These are phyloP conservation scores for Nasonia vitripennis DNA, from an alignment of 1,140 invertebrate species.

Conservation along the genomic window DNA sequence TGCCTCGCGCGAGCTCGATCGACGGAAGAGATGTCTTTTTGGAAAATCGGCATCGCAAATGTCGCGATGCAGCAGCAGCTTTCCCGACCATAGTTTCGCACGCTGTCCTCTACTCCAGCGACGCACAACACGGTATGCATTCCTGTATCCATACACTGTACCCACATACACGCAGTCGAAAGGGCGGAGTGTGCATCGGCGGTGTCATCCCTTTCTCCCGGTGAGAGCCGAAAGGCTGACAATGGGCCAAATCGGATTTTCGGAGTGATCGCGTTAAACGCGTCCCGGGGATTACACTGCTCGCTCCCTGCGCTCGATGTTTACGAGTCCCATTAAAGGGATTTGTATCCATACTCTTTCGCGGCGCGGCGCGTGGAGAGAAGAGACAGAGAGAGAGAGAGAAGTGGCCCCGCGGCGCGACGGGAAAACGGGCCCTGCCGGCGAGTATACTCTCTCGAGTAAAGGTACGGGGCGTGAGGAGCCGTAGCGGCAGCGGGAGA, in stretches of 20 bases:
- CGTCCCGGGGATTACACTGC: conserved; percentile 46
- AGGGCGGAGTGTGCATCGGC: background rate
- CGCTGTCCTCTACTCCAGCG: too few relatives aligned
- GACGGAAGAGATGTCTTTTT: conserved; percentile 6
- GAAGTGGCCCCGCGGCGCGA: conserved; percentile 27
- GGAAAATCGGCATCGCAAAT: background rate
- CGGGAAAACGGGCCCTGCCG: background rate
- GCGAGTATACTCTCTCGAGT: background rate
- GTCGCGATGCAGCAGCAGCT: too few relatives aligned
- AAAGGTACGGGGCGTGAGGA: background rate
- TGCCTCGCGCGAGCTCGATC: background rate
- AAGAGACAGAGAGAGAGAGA: background rate
- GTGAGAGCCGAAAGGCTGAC: background rate
- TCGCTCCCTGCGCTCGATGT: conserved; percentile 46
- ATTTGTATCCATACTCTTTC: conserved; percentile 29
- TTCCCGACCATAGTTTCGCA: too few relatives aligned
- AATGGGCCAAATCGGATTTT: conserved; percentile 60
- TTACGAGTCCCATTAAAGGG: conserved; percentile 53
- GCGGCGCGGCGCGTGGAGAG: background rate
- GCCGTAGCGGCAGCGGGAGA: background rate
- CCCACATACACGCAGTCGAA: background rate
- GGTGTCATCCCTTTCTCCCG: background rate
- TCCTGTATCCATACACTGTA: background rate
- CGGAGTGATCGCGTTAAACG: conserved; percentile 61
- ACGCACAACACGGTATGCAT: background rate